These are phyloP conservation scores for Monodelphis domestica DNA, from an alignment of 2,797 vertebrate species.

Conservation along the genomic window DNA sequence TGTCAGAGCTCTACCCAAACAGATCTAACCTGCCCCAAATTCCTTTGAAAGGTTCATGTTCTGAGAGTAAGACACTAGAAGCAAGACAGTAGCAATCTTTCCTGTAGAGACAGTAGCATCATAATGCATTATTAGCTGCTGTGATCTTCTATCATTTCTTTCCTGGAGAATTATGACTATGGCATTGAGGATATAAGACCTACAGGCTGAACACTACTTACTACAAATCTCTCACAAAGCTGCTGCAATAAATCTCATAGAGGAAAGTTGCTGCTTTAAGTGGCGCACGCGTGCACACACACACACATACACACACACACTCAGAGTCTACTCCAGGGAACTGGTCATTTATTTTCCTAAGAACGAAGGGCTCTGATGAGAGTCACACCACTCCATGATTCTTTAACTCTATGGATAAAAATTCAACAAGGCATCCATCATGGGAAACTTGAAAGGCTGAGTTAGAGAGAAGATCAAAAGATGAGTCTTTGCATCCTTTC, in stretches of 20 bases:
- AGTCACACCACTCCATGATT: slow-evolving; percentile 63
- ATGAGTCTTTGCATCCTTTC: too few species aligned
- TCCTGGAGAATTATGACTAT: slow-evolving; percentile 79
- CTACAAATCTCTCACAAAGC: slow-evolving; percentile 84
- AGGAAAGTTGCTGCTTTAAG: slow-evolving; percentile 79
- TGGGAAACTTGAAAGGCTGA: slow-evolving; percentile 29
- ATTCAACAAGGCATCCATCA: slow-evolving; percentile 74
- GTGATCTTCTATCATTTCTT: slow-evolving; percentile 81
- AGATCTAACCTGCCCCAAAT: slow-evolving; percentile 38
- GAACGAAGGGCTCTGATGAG: slow-evolving; percentile 61
- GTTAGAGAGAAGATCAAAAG: neutral
- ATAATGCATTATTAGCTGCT: slow-evolving; percentile 84
- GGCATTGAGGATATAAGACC: slow-evolving; percentile 76
- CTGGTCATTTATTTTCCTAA: slow-evolving; percentile 81
- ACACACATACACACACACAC: neutral
- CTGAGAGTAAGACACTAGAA: slow-evolving; percentile 74
- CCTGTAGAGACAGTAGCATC: slow-evolving; percentile 77
- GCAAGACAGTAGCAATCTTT: slow-evolving; percentile 71
- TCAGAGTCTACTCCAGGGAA: slow-evolving; percentile 59
- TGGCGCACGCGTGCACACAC: neutral
- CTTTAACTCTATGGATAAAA: slow-evolving; percentile 66
- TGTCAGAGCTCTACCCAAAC: slow-evolving; percentile 3
- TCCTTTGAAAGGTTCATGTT: slow-evolving; percentile 71
- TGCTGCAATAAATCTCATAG: slow-evolving; percentile 82
- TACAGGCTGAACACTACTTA: slow-evolving; percentile 81